Conservation (phyloP, 2,797 vertebrate species). For the Melanogrammus aeglefinus region DNA sequence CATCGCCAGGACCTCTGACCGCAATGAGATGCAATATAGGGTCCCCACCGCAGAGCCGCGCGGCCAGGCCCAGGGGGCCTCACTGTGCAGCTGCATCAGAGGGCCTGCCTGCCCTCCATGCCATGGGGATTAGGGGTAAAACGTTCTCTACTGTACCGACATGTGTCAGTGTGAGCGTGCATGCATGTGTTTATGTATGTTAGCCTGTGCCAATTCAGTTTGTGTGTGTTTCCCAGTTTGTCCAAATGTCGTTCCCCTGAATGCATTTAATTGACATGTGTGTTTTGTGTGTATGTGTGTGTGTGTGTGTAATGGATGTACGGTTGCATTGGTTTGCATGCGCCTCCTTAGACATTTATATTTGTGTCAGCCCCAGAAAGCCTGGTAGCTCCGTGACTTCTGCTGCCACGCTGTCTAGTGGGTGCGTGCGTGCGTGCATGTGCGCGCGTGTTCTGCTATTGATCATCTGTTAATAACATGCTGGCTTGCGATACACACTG, state of each 20-base stretch:
- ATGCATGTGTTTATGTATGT: conserved; percentile 4
- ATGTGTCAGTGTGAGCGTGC: background rate
- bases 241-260: background rate
- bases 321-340: background rate
- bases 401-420: conserved; percentile 23
- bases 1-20: too few species aligned
- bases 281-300: background rate
- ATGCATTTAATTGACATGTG: background rate
- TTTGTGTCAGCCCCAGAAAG: conserved; percentile 22
- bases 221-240: conserved; percentile 2
- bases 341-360: background rate
- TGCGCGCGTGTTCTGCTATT: conserved; percentile 62
- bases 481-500: conserved; percentile 38
- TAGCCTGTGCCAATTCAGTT: background rate
- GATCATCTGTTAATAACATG: conserved; percentile 74
- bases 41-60: conserved; percentile 58
- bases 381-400: conserved; percentile 52
- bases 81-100: conserved; percentile 51
- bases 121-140: conserved; percentile 5
- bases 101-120: conserved; percentile 37
- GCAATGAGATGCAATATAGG: conserved; percentile 45
- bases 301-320: background rate
- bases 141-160: conserved; percentile 4
- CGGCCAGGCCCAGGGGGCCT: conserved; percentile 53
- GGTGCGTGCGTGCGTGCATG: conserved; percentile 20